These are phyloP conservation scores for Calameuta pallipes DNA, from an alignment of 2,888 invertebrate species.

Conservation along the genomic window DNA sequence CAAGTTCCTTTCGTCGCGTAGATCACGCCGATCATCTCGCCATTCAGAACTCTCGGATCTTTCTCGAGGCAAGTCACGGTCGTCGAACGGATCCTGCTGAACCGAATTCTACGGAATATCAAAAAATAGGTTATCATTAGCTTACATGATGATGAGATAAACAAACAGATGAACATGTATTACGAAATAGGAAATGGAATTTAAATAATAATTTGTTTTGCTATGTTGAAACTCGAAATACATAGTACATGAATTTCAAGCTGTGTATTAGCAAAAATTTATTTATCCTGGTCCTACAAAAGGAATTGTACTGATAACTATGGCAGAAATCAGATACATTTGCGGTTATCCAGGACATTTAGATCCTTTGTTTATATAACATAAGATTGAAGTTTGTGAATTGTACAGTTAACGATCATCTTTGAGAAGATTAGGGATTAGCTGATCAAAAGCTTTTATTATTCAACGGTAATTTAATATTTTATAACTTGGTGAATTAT, in stretches of 20 bases:
- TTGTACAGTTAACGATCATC: no score
- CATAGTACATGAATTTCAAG: constrained; percentile 8
- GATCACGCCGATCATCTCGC: constrained; percentile 53
- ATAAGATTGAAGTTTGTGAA: no score
- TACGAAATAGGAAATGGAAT: background rate
- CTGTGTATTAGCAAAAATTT: constrained; percentile 20
- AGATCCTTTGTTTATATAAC: background rate
- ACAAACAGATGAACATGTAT: background rate
- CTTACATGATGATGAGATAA: background rate
- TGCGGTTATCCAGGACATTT: background rate
- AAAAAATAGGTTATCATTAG: constrained; percentile 6
- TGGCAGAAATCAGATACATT: constrained; percentile 4
- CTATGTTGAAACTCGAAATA: constrained; percentile 18
- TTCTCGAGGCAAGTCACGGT: constrained; percentile 37
- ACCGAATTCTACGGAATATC: constrained; percentile 18
- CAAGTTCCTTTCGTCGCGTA: constrained; percentile 45
- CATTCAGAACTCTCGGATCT: constrained; percentile 52
- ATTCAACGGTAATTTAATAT: background rate
- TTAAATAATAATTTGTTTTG: constrained; percentile 4
- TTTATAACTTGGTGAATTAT: background rate
- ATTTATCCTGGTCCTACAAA: constrained; percentile 6
- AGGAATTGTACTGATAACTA: background rate
- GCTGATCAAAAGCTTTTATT: background rate
- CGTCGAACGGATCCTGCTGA: constrained; percentile 52
- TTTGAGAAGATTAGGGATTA: no score